These are phyloP conservation scores for Eupleurogrammus muticus DNA, from an alignment of 2,797 vertebrate species.

Conservation along the genomic window DNA sequence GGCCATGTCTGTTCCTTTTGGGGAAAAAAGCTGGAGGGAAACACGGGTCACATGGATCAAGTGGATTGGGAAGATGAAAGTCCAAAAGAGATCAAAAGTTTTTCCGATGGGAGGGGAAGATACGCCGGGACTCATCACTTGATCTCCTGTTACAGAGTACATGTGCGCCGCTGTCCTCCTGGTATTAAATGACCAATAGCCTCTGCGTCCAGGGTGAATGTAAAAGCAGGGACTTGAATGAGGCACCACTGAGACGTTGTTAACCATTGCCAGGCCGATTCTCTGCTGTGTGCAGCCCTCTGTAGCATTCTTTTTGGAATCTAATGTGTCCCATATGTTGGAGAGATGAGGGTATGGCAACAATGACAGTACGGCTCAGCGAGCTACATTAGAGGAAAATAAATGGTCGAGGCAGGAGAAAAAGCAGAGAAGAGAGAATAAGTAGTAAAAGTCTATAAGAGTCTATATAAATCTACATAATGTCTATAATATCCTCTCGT, in stretches of 20 bases:
- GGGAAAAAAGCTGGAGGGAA: constrained; percentile 20
- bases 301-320: constrained; percentile 59
- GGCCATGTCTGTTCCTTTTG: constrained; percentile 7
- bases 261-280: constrained; percentile 67
- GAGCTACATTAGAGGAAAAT: constrained; percentile 28
- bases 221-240: constrained; percentile 44
- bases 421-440: constrained; percentile 14
- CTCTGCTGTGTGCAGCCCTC: constrained; percentile 41
- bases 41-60: constrained; percentile 24
- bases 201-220: constrained; percentile 21
- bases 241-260: constrained; percentile 45
- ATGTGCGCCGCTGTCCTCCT: constrained; percentile 31
- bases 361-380: constrained; percentile 46
- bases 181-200: constrained; percentile 48
- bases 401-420: constrained; percentile 28
- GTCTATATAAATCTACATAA: too few relatives aligned
- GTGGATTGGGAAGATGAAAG: constrained; percentile 33
- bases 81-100: constrained; percentile 32
- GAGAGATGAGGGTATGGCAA: constrained; percentile 51
- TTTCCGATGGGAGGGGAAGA: constrained; percentile 24
- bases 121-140: constrained; percentile 30
- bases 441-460: background rate
- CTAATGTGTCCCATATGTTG: constrained; percentile 80
- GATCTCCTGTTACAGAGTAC: constrained; percentile 24
- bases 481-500: constrained; percentile 28